These are phyloP conservation scores for Orientallactaga bullata DNA, from an alignment of 2,113 vertebrate species.

Conservation along the genomic window DNA sequence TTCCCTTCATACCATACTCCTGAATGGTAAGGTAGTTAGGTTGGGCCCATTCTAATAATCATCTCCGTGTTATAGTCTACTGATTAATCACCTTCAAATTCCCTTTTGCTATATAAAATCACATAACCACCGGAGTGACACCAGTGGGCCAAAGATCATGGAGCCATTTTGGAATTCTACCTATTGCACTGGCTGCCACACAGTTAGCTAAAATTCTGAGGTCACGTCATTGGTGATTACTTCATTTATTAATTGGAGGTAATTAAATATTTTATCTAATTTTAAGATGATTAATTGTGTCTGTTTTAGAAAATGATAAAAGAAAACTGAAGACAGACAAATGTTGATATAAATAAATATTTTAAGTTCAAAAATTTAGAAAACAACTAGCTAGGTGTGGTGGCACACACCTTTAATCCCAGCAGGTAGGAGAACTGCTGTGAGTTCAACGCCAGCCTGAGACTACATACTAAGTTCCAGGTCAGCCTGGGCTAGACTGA, in stretches of 20 bases:
- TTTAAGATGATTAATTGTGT: constrained; percentile 7
- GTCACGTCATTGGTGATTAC: neutral
- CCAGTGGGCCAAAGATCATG: neutral
- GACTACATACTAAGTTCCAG: too few relatives aligned
- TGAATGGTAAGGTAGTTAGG: neutral
- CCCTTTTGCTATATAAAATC: neutral
- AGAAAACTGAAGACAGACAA: constrained; percentile 23
- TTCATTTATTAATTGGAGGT: neutral
- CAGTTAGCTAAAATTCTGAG: neutral
- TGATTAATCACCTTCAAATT: neutral
- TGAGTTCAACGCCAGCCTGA: too few relatives aligned
- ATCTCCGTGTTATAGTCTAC: neutral
- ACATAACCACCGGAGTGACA: neutral
- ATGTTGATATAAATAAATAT: constrained; percentile 8
- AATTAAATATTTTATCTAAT: constrained; percentile 45
- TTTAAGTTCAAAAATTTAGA: constrained; percentile 17
- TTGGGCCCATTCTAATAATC: neutral
- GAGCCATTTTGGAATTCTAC: neutral
- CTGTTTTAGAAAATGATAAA: constrained; percentile 36
- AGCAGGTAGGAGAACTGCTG: too few relatives aligned
- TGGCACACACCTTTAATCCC: too few relatives aligned
- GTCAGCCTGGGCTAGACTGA: too few relatives aligned
- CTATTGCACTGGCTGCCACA: neutral
- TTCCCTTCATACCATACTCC: neutral
- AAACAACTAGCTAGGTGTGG: too few relatives aligned